These are phyloP conservation scores for Phenganax subtilis DNA, from an alignment of 92 coral and sea anemone genomes.

Conservation along the genomic window DNA sequence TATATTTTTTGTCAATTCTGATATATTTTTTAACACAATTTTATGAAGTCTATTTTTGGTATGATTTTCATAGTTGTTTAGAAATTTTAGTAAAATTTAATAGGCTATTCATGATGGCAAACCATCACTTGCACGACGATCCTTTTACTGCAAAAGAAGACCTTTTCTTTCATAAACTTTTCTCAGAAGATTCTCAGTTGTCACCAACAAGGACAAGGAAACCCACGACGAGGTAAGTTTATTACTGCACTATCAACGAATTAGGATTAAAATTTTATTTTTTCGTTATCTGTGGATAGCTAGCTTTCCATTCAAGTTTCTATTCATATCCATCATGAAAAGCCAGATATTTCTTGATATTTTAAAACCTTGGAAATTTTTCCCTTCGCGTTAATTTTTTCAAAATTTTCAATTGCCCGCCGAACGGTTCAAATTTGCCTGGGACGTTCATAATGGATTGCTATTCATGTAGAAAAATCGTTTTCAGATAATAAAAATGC, in stretches of 20 bases:
- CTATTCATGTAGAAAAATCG: too few relatives aligned
- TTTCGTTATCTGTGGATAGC: too few relatives aligned
- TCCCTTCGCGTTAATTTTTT: too few relatives aligned
- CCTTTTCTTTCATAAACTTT: slow-evolving; percentile 14
- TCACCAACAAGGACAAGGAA: slow-evolving; percentile 3
- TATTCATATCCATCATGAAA: too few relatives aligned
- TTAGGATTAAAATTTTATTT: neutral
- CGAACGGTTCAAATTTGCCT: too few relatives aligned
- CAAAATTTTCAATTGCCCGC: too few relatives aligned
- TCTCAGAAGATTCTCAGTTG: slow-evolving; percentile 12
- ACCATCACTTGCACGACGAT: neutral
- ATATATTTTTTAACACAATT: neutral
- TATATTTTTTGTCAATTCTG: too few relatives aligned
- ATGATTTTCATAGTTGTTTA: neutral
- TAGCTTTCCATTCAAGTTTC: too few relatives aligned
- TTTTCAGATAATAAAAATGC: too few relatives aligned
- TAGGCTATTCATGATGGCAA: slow-evolving; percentile 23
- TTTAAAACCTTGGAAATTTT: too few relatives aligned
- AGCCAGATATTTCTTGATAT: too few relatives aligned
- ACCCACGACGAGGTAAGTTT: neutral
- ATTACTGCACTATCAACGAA: neutral
- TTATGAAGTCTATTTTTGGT: neutral
- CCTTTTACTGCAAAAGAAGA: slow-evolving; percentile 22
- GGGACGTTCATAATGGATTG: too few relatives aligned
- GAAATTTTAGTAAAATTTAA: neutral